Evolutionary conservation across 2,888 invertebrate genomes (phyloP).

Genomic region (Phorcus lineatus): DNA sequence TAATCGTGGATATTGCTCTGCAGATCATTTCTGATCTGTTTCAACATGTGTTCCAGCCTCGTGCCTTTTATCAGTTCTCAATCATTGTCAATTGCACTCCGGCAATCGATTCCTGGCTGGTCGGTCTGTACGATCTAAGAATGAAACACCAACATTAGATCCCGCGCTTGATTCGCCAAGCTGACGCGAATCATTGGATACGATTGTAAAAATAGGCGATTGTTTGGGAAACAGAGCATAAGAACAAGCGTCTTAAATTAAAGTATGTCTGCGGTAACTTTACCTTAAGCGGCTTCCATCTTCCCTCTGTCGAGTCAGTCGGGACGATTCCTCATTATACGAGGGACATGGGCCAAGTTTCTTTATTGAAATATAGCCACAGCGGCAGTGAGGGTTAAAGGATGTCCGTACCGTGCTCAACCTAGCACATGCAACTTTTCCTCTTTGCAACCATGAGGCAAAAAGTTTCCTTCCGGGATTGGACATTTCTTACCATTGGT

Average conservation of each 20-base stretch:
- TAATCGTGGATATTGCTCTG: not conserved
- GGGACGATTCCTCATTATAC: too few species aligned
- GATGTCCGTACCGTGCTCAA: not conserved
- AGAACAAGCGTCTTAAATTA: slow-evolving; percentile 17
- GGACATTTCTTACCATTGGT: not conserved
- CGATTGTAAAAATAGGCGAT: not conserved
- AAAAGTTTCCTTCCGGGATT: not conserved
- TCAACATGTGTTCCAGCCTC: slow-evolving; percentile 17
- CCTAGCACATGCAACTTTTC: not conserved
- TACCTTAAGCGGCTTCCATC: not conserved
- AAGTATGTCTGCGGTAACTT: not conserved
- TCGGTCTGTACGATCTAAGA: not conserved
- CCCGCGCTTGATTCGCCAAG: not conserved
- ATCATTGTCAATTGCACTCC: slow-evolving; percentile 23
- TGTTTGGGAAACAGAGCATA: slow-evolving; percentile 5
- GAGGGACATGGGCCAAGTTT: not conserved
- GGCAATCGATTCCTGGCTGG: not conserved
- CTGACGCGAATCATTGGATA: slow-evolving; percentile 12
- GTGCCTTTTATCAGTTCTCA: slow-evolving; percentile 24
- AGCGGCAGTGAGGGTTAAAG: not conserved
- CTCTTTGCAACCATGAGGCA: not conserved
- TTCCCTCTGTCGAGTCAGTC: too few species aligned
- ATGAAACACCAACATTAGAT: slow-evolving; percentile 20
- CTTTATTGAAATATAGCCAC: slow-evolving; percentile 7
- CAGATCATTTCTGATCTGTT: slow-evolving; percentile 14